phyloP scores from a whole-genome alignment of 2,797 vertebrate species.

The Microctenopoma lineatum region DNA sequence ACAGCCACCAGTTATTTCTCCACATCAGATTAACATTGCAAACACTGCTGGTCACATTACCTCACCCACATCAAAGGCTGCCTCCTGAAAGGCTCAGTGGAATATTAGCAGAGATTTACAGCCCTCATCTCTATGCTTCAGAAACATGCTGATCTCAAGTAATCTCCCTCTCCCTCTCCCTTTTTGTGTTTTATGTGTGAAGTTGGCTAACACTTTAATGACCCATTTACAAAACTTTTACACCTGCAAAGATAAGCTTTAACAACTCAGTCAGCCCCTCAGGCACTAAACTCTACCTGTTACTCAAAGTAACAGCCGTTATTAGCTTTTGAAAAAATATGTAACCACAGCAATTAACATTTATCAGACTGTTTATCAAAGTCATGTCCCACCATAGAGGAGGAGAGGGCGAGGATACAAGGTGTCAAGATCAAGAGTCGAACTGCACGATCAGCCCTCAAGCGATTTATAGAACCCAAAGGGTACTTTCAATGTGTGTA shows the following conservation, averaged over 20 bases:
- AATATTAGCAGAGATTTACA: slow-evolving; percentile 84
- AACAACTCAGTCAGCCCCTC: slow-evolving; percentile 67
- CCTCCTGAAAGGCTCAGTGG: slow-evolving; percentile 79
- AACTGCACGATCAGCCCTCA: slow-evolving; percentile 39
- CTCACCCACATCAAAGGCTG: slow-evolving; percentile 85
- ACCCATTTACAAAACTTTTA: slow-evolving; percentile 84
- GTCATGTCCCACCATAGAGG: slow-evolving; percentile 46
- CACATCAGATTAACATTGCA: slow-evolving; percentile 81
- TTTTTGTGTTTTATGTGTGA: slow-evolving; percentile 72
- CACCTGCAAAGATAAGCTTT: slow-evolving; percentile 82
- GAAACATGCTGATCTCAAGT: slow-evolving; percentile 80
- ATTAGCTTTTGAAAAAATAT: slow-evolving; percentile 75
- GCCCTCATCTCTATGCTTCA: slow-evolving; percentile 72
- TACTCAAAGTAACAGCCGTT: slow-evolving; percentile 70
- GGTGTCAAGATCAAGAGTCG: slow-evolving; percentile 60
- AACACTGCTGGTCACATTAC: slow-evolving; percentile 83
- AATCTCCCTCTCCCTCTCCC: slow-evolving; percentile 61
- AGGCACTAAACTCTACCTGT: slow-evolving; percentile 60
- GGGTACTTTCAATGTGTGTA: slow-evolving; percentile 28
- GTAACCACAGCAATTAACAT: slow-evolving; percentile 70
- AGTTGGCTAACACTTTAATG: slow-evolving; percentile 82
- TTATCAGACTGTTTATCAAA: slow-evolving; percentile 78
- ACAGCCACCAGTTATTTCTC: slow-evolving; percentile 65
- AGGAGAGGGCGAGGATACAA: slow-evolving; percentile 25
- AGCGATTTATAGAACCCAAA: slow-evolving; percentile 42